A percentile compares a stretch with the other conserved stretches of the same genome.
Conservation (phyloP, 1,140 invertebrate genomes). For the Neodiprion pinetum region DNA sequence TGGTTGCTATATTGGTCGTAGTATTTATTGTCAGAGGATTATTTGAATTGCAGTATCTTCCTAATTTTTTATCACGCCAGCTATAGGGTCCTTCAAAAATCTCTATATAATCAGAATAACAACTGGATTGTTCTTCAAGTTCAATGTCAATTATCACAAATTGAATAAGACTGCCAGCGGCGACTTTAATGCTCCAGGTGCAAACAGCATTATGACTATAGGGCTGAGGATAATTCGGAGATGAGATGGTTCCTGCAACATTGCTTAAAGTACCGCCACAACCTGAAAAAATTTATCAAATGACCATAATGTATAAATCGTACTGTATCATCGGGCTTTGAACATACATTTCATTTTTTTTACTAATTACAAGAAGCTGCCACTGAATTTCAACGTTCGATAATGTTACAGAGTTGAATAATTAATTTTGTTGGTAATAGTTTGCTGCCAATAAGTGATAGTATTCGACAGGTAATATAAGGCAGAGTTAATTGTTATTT, state of each 20-base stretch:
- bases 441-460: too few relatives aligned
- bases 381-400: not conserved
- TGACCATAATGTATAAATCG: too few relatives aligned
- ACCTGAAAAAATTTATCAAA: slow-evolving; percentile 51
- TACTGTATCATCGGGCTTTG: not conserved
- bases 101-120: slow-evolving; percentile 75
- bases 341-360: too few relatives aligned
- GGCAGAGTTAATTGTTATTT: too few relatives aligned
- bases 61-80: slow-evolving; percentile 55
- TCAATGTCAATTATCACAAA: slow-evolving; percentile 78
- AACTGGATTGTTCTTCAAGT: slow-evolving; percentile 67
- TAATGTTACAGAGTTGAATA: not conserved
- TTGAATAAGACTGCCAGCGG: slow-evolving; percentile 72
- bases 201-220: slow-evolving; percentile 75
- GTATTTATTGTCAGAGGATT: slow-evolving; percentile 46
- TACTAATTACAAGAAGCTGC: not conserved
- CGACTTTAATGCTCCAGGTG: slow-evolving; percentile 79
- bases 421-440: too few relatives aligned
- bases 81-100: slow-evolving; percentile 65
- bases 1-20: slow-evolving; percentile 66
- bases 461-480: too few relatives aligned
- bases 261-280: slow-evolving; percentile 78
- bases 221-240: slow-evolving; percentile 82
- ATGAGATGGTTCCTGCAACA: slow-evolving; percentile 74
- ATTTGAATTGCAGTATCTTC: slow-evolving; percentile 64